Percentiles rank a stretch among this genome's conserved stretches.
Evolutionary conservation across 2,888 invertebrate species (phyloP).

Genomic region (Listrodromus nycthemerus): DNA sequence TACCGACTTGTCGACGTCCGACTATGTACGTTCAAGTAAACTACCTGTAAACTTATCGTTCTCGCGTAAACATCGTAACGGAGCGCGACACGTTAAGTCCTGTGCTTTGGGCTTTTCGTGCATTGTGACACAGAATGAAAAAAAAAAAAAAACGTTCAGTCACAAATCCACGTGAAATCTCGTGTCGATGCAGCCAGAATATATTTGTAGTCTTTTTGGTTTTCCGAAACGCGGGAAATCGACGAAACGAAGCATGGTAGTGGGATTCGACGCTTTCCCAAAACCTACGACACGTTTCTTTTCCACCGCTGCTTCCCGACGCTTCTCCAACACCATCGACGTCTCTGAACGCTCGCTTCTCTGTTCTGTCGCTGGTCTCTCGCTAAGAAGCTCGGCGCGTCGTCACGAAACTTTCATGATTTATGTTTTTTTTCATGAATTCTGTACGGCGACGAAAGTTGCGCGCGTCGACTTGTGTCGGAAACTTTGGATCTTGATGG

Average conservation of each 20-base stretch:
- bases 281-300: background rate
- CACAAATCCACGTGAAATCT: conserved; percentile 3
- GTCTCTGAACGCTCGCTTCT: background rate
- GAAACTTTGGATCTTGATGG: background rate
- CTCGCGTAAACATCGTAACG: conserved; percentile 28
- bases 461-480: background rate
- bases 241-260: background rate
- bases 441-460: background rate
- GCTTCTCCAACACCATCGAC: background rate
- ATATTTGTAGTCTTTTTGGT: background rate
- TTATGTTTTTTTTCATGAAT: too few species aligned
- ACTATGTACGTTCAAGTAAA: background rate
- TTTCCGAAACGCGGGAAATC: background rate
- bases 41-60: background rate
- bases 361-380: background rate
- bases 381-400: background rate
- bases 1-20: background rate
- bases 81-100: background rate
- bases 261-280: background rate
- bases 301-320: too few species aligned
- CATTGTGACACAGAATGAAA: background rate
- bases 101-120: background rate
- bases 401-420: background rate
- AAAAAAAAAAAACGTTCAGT: background rate
- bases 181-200: background rate